Evolutionary conservation across 2,888 invertebrate genomes (phyloP).

Genomic region (Cataglyphis altisquamis): DNA sequence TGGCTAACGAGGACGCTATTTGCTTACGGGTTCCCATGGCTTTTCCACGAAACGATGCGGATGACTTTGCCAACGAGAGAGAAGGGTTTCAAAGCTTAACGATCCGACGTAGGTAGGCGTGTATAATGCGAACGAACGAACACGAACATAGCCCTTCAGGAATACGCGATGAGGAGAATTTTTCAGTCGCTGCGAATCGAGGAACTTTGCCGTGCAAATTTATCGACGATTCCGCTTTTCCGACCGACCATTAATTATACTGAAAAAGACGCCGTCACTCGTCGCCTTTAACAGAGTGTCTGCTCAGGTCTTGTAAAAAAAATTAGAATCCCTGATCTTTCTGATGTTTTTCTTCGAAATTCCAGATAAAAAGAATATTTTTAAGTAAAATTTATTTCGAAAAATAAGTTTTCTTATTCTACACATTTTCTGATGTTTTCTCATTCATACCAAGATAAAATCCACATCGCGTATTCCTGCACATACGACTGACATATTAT

Average conservation of each 20-base stretch:
- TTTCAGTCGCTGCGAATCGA: slow-evolving; percentile 60
- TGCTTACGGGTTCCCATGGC: slow-evolving; percentile 70
- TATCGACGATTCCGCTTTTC: slow-evolving; percentile 67
- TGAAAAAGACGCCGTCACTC: slow-evolving; percentile 35
- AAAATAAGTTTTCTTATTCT: too few species aligned
- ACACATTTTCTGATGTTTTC: too few species aligned
- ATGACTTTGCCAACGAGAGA: slow-evolving; percentile 57
- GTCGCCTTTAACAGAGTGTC: slow-evolving; percentile 2
- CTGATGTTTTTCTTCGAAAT: too few species aligned
- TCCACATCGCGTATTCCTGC: too few species aligned
- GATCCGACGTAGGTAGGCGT: slow-evolving; percentile 36
- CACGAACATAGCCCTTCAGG: slow-evolving; percentile 14
- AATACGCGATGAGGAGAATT: slow-evolving; percentile 65
- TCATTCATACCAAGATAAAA: too few species aligned
- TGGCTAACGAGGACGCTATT: slow-evolving; percentile 71
- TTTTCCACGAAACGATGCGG: slow-evolving; percentile 34
- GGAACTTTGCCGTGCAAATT: slow-evolving; percentile 62
- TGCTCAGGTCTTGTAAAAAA: too few species aligned
- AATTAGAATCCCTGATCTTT: too few species aligned
- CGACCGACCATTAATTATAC: slow-evolving; percentile 66
- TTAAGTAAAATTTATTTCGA: too few species aligned
- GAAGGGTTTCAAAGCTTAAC: slow-evolving; percentile 66
- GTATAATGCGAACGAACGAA: slow-evolving; percentile 35
- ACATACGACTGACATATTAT: not conserved
- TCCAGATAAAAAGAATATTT: too few species aligned